Evolutionary conservation across 1,140 invertebrate genomes (phyloP).

Genomic region (Camponotus pennsylvanicus): DNA sequence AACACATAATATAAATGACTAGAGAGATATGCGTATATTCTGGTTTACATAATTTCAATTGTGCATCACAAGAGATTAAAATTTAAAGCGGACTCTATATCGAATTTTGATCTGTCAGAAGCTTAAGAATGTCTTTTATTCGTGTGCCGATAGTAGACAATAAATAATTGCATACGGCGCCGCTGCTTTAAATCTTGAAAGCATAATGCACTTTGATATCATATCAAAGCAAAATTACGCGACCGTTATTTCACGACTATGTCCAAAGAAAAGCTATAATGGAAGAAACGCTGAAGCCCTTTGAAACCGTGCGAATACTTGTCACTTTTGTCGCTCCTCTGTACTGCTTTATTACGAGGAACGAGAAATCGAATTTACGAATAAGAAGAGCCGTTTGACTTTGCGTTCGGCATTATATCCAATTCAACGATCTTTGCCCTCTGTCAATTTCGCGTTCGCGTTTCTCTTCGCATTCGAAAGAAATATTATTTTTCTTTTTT

Average conservation of each 20-base stretch:
- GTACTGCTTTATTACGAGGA: constrained; percentile 45
- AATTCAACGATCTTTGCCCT: constrained; percentile 26
- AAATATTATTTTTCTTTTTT: background rate
- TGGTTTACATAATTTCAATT: constrained; percentile 16
- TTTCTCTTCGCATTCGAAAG: background rate
- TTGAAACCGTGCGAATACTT: constrained; percentile 43
- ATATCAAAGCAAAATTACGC: constrained; percentile 48
- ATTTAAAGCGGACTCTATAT: background rate
- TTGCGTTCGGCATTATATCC: background rate
- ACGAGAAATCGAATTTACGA: constrained; percentile 57
- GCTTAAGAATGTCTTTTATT: background rate
- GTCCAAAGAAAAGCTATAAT: constrained; percentile 54
- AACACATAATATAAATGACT: constrained; percentile 11
- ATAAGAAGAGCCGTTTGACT: constrained; percentile 50
- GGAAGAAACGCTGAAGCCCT: constrained; percentile 38
- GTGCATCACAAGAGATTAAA: background rate
- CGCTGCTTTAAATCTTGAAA: constrained; percentile 41
- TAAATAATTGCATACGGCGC: constrained; percentile 5
- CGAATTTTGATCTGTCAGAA: constrained; percentile 8
- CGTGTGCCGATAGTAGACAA: background rate
- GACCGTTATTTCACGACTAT: constrained; percentile 46
- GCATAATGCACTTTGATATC: constrained; percentile 51
- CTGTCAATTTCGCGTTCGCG: constrained; percentile 5
- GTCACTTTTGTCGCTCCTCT: constrained; percentile 40
- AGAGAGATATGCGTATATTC: background rate